Base-by-base conservation (phyloP, 2,113 vertebrate genomes). In the Perca fluviatilis region DNA sequence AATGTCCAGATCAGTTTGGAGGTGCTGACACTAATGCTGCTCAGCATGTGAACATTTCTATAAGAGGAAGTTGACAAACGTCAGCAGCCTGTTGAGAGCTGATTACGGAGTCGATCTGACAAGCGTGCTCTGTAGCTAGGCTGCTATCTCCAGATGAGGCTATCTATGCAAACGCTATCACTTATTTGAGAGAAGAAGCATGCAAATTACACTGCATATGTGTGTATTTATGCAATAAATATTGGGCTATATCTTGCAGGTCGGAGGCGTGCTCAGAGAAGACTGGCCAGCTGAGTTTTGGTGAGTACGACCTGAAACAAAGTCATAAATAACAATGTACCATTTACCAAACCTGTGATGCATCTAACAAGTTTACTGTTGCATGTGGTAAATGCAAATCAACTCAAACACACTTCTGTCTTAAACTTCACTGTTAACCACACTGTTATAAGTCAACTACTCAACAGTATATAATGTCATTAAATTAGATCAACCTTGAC, bases 221-320 rank as follows among this genome's bases (percentile, higher is more conserved):
- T 23, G 14, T 74, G 54, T 46, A 6, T 68, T n/a, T 11, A 18
- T 70, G 53, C 14, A 27, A 49, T 69, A 69, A 51, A 65, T 73
- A 50, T 51, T 21, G 12, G 21, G 15, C 18, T 77, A 15, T 89
- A 9, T 87, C 27, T 91, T 68, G 51, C 81, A 96, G 95, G 79
- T 80, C 84, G 30, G 79, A 90, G 46, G 50, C 51, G 18, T 36
- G 61, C 61, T 73, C 47, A 58, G 88, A 91, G 10, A 93, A 88
- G 58, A 40, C 47, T 0, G 16, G 64, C 70, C 91, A 87, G 72
- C 78, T 78, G 54, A 93, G 86, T 75, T 85, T 94, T 43, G 95
- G 94, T 95, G 89, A 91, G 95, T 86, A 54, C 67, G 27, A 70
- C 23, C 36, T 72, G n/a, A 78, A 57, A 63, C 3, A 40, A 64